These are phyloP conservation scores for Solea solea DNA, from an alignment of 2,113 vertebrate species.

Conservation along the genomic window DNA sequence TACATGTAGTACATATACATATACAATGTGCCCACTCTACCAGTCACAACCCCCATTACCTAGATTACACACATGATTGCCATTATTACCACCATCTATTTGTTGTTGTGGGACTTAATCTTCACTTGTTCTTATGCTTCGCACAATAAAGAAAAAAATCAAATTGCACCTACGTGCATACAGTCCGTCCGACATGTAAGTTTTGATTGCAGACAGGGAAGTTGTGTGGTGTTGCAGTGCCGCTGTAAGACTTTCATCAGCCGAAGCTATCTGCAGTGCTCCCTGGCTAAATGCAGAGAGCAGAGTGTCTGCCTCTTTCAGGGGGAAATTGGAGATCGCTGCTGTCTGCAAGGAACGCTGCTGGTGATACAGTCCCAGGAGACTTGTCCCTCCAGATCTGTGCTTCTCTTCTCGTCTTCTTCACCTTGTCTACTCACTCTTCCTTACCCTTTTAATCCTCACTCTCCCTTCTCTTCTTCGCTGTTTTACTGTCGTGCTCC, in stretches of 20 bases:
- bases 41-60: slow-evolving; percentile 8
- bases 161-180: slow-evolving; percentile 50
- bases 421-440: slow-evolving; percentile 28
- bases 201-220: slow-evolving; percentile 57
- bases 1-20: too few relatives aligned
- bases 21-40: slow-evolving; percentile 7
- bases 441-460: slow-evolving; percentile 22
- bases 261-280: slow-evolving; percentile 70
- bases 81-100: too few relatives aligned
- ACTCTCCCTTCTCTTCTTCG: slow-evolving; percentile 1
- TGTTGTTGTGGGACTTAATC: too few relatives aligned
- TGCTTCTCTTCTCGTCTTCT: slow-evolving; percentile 42
- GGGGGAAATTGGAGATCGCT: slow-evolving; percentile 73
- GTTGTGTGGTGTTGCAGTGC: slow-evolving; percentile 68
- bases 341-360: slow-evolving; percentile 64
- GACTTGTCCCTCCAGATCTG: slow-evolving; percentile 59
- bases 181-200: slow-evolving; percentile 59
- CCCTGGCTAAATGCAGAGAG: slow-evolving; percentile 52
- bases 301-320: slow-evolving; percentile 59
- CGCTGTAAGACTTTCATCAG: slow-evolving; percentile 81
- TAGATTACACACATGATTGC: slow-evolving; percentile 1
- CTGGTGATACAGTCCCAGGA: slow-evolving; percentile 69
- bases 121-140: too few relatives aligned
- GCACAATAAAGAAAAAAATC: too few relatives aligned
- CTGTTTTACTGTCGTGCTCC: slow-evolving; percentile 16